These are phyloP conservation scores for Diachasma alloeum DNA, from an alignment of 1,140 invertebrate genomes.

Conservation along the genomic window DNA sequence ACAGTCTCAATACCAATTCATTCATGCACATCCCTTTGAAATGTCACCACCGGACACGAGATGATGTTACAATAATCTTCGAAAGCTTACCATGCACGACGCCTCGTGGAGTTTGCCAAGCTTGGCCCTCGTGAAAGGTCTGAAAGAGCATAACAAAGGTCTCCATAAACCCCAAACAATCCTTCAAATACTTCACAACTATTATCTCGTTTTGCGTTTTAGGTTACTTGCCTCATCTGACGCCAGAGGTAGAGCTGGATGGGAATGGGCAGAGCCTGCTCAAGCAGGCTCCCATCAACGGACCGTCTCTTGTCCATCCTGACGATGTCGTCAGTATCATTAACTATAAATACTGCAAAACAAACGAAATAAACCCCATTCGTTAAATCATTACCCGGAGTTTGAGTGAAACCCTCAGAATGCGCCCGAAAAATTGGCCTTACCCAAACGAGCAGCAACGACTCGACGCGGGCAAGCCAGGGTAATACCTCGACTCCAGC, in stretches of 20 bases:
- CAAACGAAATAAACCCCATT: neutral
- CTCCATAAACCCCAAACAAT: neutral
- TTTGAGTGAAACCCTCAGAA: neutral
- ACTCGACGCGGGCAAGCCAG: conserved; percentile 15
- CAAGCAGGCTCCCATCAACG: conserved; percentile 67
- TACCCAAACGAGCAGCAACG: conserved; percentile 14
- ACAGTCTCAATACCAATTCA: neutral
- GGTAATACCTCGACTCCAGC: conserved; percentile 4
- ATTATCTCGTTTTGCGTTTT: neutral
- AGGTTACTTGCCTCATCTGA: conserved; percentile 80
- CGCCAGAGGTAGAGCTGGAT: conserved; percentile 98
- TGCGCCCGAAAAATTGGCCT: neutral
- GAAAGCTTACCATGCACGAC: conserved; percentile 87
- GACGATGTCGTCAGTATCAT: neutral
- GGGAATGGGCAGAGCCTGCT: conserved; percentile 90
- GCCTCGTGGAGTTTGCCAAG: conserved; percentile 96
- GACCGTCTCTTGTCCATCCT: conserved; percentile 57
- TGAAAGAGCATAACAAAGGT: conserved; percentile 53
- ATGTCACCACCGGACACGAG: neutral
- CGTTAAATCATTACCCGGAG: neutral
- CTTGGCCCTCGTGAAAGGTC: conserved; percentile 89
- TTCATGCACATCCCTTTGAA: neutral
- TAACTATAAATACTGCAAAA: neutral
- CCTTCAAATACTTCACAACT: neutral
- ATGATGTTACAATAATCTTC: too few relatives aligned